Evolutionary conservation across 1,140 invertebrate genomes (phyloP), one percentile per base, ranked within the genome.

Genomic region (Drosophila bipectinata): DNA sequence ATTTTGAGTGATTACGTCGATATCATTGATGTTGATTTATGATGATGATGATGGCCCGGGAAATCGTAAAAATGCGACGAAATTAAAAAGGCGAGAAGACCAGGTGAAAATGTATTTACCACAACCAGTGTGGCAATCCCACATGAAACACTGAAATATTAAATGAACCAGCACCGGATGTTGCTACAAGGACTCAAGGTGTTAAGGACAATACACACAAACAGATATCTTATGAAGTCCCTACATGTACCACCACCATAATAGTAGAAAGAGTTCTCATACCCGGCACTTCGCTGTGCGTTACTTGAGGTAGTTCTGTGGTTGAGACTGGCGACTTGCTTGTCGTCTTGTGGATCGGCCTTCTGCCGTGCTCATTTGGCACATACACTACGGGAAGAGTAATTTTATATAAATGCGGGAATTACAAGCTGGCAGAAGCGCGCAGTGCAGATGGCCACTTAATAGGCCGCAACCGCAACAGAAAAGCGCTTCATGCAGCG

Each of bases 401-500:
- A 57, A 57, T 49, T 69, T 39, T 15, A 45, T 71, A 26, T 56
- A 67, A 24, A 44, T 30, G 18, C 7, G 18, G 54, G 54, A 72
- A 53, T 55, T 47, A 24, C 48, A 28, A 66, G 59, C 56, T 53
- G 56, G 69, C 28, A 18, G 21, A 47, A 83, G 53, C 54, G 58
- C 49, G 53, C 66, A 79, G 47, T 44, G 62, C 14, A 64, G 41
- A 51, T 39, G 26, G 56, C 52, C 44, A 39, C 45, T 67, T 79
- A 76, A 75, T 44, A 53, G 44, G 62, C 74, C 61, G 52, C 78
- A 78, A 79, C 81, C 97, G 97, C 92, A 96, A 97, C 72, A 96
- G 94, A 72, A 94, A 81, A 94, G 93, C 5, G 96, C 96, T 10
- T 34, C 24, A 44, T 44, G 34, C 7, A 9, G 9, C 2, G 18